A percentile compares a stretch with the other conserved stretches of the same genome.
phyloP scores from a whole-genome alignment of 1,140 invertebrate species.

The Dinothrombium tinctorium region DNA sequence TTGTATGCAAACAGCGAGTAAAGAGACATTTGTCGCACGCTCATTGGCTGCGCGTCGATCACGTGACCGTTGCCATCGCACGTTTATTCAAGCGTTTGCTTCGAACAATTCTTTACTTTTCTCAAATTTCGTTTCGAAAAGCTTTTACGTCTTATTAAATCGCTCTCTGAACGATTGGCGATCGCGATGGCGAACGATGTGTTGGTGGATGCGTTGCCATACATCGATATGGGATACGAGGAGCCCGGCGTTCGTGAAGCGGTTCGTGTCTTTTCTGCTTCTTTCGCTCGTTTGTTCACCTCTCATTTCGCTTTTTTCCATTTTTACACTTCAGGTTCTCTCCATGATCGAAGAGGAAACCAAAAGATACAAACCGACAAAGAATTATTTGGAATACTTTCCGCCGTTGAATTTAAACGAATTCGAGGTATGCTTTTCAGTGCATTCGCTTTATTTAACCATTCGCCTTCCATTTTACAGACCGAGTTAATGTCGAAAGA shows the following conservation, averaged over 20 bases:
- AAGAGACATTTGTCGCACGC: no score
- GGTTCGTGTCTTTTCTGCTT: constrained; percentile 29
- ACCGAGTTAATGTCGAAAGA: constrained; percentile 73
- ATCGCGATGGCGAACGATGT: no score
- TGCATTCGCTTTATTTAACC: constrained; percentile 8
- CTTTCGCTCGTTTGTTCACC: neutral
- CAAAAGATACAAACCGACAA: constrained; percentile 73
- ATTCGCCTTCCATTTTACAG: constrained; percentile 20
- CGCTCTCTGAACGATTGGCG: no score
- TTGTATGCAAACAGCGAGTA: no score
- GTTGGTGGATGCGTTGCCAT: constrained; percentile 78
- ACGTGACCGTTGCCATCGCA: no score
- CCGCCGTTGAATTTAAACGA: constrained; percentile 45
- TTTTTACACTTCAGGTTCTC: constrained; percentile 38
- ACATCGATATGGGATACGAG: constrained; percentile 89
- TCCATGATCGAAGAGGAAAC: constrained; percentile 93
- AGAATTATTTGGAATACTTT: constrained; percentile 86
- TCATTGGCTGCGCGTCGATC: no score
- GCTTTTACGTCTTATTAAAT: no score
- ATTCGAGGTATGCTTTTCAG: constrained; percentile 38
- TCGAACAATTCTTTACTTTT: no score
- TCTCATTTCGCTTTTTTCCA: constrained; percentile 6
- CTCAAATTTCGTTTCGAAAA: no score
- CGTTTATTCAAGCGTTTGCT: no score
- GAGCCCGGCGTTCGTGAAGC: constrained; percentile 81